phyloP scores from a whole-genome alignment of 2,797 vertebrate species.

The Malacoraja senta region DNA sequence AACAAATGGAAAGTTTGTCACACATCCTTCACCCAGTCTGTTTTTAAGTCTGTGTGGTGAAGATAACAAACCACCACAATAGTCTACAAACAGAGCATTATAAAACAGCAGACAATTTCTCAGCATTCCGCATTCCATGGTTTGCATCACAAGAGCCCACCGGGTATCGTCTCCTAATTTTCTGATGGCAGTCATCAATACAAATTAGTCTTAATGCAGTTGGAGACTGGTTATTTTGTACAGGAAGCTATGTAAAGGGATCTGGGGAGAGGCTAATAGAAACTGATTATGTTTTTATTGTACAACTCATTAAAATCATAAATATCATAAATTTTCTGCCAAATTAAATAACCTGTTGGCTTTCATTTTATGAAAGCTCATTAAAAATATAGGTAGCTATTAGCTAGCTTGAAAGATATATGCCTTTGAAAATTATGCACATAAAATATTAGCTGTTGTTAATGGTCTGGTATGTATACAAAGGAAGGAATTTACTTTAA shows the following conservation, averaged over 20 bases:
- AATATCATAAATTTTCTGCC: slow-evolving; percentile 57
- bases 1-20: slow-evolving; percentile 30
- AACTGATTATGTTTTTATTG: slow-evolving; percentile 58
- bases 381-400: slow-evolving; percentile 39
- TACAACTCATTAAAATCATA: slow-evolving; percentile 57
- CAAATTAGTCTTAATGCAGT: slow-evolving; percentile 56
- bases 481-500: not conserved
- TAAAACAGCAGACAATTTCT: slow-evolving; percentile 43
- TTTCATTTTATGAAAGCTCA: slow-evolving; percentile 39
- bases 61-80: slow-evolving; percentile 19
- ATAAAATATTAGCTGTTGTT: slow-evolving; percentile 27
- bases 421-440: slow-evolving; percentile 24
- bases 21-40: slow-evolving; percentile 12
- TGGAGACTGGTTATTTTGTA: slow-evolving; percentile 48
- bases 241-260: slow-evolving; percentile 52
- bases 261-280: slow-evolving; percentile 52
- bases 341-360: slow-evolving; percentile 58
- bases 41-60: not conserved
- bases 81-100: slow-evolving; percentile 39
- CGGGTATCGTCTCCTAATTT: slow-evolving; percentile 54
- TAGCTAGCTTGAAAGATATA: slow-evolving; percentile 20
- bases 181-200: slow-evolving; percentile 53
- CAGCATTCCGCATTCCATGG: slow-evolving; percentile 47
- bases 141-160: slow-evolving; percentile 47
- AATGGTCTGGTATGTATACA: not conserved